Evolutionary conservation across 2,113 vertebrate species (phyloP).

Genomic region (Rhegmatorhina hoffmannsi): DNA sequence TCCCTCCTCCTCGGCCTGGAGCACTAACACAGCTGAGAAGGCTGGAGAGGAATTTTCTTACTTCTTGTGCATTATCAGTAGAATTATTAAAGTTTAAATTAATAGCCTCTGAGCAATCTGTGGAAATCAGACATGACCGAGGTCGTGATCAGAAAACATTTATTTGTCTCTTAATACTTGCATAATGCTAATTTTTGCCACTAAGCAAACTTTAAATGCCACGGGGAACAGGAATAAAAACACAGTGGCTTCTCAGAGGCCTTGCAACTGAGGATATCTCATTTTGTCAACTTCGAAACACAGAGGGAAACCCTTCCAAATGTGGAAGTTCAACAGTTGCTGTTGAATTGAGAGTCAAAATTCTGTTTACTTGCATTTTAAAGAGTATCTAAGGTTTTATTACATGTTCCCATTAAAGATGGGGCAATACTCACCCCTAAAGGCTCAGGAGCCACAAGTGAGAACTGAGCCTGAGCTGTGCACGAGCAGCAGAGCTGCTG

Average conservation of each 20-base stretch:
- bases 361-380: background rate
- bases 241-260: background rate
- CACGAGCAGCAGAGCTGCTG: background rate
- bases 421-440: background rate
- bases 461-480: background rate
- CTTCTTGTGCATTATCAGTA: background rate
- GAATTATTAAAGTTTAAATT: background rate
- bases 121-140: background rate
- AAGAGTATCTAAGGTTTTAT: background rate
- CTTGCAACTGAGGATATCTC: background rate
- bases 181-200: background rate
- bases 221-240: background rate
- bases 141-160: background rate
- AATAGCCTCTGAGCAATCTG: background rate
- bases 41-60: background rate
- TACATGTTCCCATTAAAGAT: background rate
- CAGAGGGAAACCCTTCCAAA: fast-evolving
- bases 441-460: background rate
- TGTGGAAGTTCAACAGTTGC: background rate
- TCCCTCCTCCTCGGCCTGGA: background rate
- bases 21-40: background rate
- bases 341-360: background rate
- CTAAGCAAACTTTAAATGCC: background rate
- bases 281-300: background rate
- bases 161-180: background rate